phyloP scores from a whole-genome alignment of 2,888 invertebrate genomes.

The Drosophila peninsularis region DNA sequence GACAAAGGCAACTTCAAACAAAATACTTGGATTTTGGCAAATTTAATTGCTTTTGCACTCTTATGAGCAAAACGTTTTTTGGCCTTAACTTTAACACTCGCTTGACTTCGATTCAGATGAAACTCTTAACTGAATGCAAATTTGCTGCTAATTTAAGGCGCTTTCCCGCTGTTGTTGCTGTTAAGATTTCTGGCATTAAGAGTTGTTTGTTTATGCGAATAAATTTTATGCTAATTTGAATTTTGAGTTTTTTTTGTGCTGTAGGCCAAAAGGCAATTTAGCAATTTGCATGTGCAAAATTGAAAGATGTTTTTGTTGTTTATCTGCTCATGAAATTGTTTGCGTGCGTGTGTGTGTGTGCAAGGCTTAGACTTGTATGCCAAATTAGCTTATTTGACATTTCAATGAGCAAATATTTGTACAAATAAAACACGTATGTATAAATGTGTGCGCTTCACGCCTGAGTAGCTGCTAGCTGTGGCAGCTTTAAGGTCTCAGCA shows the following conservation, averaged over 20 bases:
- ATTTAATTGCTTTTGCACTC: neutral
- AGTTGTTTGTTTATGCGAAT: conserved; percentile 3
- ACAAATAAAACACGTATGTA: conserved; percentile 24
- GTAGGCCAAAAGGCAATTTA: conserved; percentile 38
- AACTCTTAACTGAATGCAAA: neutral
- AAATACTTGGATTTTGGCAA: neutral
- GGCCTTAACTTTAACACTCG: too few relatives aligned
- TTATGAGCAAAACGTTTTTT: neutral
- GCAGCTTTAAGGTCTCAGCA: conserved; percentile 34
- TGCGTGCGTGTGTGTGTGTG: conserved; percentile 32
- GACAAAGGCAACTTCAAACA: neutral
- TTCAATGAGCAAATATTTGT: conserved; percentile 72
- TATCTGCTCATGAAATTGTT: conserved; percentile 56
- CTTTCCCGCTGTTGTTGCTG: neutral
- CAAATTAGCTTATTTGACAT: conserved; percentile 79
- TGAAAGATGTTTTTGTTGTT: conserved; percentile 21
- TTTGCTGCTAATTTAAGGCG: neutral
- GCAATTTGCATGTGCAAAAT: conserved; percentile 56
- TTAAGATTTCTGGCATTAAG: conserved; percentile 5
- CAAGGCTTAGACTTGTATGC: conserved; percentile 59
- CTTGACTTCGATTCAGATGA: neutral
- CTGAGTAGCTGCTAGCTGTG: conserved; percentile 31
- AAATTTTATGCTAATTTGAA: conserved; percentile 65
- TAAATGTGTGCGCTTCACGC: conserved; percentile 32
- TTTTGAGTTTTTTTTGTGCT: conserved; percentile 19